phyloP scores from a whole-genome alignment of 2,797 vertebrate species.

The Acipenser oxyrinchus region DNA sequence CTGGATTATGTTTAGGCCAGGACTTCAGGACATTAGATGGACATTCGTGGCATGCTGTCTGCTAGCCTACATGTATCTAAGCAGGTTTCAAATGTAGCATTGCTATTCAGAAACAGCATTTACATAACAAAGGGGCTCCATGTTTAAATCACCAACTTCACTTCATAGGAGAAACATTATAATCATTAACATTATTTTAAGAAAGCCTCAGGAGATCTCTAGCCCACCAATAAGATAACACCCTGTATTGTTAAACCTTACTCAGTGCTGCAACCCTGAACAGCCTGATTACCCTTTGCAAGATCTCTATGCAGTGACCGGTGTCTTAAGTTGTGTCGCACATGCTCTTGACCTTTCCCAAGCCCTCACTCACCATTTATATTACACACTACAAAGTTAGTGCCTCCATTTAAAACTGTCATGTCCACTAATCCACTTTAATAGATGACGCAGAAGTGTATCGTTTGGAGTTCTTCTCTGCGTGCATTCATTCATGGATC shows the following conservation, averaged over 20 bases:
- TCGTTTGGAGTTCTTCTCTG: not conserved
- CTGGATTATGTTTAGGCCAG: slow-evolving; percentile 1
- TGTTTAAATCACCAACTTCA: not conserved
- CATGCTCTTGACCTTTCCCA: slow-evolving; percentile 30
- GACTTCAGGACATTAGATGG: not conserved
- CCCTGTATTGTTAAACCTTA: slow-evolving; percentile 10
- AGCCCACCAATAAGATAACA: not conserved
- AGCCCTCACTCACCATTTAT: slow-evolving; percentile 32
- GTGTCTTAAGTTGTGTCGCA: slow-evolving; percentile 21
- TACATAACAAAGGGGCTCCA: slow-evolving; percentile 4
- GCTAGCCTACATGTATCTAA: not conserved
- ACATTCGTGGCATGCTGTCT: not conserved
- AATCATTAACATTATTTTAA: slow-evolving; percentile 16
- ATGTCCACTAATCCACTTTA: not conserved
- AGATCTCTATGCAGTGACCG: slow-evolving; percentile 15
- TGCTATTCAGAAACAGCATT: slow-evolving; percentile 5
- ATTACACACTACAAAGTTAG: not conserved
- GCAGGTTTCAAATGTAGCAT: slow-evolving; percentile 2
- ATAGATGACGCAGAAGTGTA: not conserved
- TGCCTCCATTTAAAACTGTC: not conserved
- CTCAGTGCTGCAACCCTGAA: not conserved
- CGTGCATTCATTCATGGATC: too few species aligned
- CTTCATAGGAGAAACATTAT: slow-evolving; percentile 8
- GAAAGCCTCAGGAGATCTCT: not conserved
- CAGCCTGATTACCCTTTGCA: slow-evolving; percentile 12